phyloP scores from a whole-genome alignment of 2,113 vertebrate species.

The Megaceryle torquata region DNA sequence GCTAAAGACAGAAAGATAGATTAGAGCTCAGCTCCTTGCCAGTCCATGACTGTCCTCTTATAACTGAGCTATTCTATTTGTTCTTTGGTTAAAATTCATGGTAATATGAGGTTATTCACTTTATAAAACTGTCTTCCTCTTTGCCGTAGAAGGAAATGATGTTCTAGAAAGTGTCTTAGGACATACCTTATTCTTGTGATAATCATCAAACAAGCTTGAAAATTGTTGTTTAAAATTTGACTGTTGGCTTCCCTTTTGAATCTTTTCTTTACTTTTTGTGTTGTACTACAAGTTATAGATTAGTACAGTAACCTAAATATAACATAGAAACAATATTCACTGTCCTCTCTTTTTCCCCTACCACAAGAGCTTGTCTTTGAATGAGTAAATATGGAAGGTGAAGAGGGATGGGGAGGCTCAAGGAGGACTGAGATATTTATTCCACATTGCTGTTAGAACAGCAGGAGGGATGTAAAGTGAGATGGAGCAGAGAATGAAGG shows the following conservation, averaged over 20 bases:
- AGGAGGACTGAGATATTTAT: neutral
- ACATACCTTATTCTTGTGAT: neutral
- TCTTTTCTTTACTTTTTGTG: neutral
- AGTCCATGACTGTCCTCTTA: neutral
- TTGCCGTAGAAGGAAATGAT: neutral
- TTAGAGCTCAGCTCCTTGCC: neutral
- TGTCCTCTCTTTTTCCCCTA: neutral
- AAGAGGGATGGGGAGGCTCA: neutral
- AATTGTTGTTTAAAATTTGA: neutral
- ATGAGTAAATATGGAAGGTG: neutral
- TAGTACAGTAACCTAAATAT: neutral
- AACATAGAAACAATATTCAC: neutral
- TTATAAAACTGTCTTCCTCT: neutral
- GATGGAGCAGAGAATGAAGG: neutral
- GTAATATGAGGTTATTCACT: neutral
- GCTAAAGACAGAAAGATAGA: neutral
- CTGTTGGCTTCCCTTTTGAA: neutral
- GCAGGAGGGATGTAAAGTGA: neutral
- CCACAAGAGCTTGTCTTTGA: neutral
- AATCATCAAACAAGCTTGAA: neutral
- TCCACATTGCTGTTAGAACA: neutral
- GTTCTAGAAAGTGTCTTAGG: neutral
- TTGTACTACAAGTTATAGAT: neutral
- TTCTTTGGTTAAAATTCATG: neutral
- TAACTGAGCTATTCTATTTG: neutral